These are phyloP conservation scores for Microcebus griseorufus DNA, from an alignment of 2,113 vertebrate genomes.

Conservation along the genomic window DNA sequence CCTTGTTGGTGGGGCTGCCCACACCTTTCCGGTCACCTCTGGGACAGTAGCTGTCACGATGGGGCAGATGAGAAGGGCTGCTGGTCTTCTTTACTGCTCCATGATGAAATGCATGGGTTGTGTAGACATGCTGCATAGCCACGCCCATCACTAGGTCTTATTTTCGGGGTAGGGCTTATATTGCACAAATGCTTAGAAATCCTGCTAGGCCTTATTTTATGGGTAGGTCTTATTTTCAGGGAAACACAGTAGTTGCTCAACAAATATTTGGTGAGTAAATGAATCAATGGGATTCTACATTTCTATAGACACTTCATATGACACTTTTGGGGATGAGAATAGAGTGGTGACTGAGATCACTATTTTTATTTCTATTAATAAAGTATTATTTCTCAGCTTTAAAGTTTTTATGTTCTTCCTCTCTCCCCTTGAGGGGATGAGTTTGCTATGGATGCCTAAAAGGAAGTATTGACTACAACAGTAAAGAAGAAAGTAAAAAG, in stretches of 20 bases:
- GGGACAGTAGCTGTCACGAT: too few relatives aligned
- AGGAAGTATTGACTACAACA: neutral
- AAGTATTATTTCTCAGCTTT: neutral
- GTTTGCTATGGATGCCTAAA: neutral
- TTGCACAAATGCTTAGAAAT: too few relatives aligned
- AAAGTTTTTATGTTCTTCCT: neutral
- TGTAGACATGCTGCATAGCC: too few relatives aligned
- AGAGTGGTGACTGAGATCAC: neutral
- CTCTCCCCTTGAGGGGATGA: neutral
- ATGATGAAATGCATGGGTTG: too few relatives aligned
- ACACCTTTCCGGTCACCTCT: too few relatives aligned
- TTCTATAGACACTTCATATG: neutral
- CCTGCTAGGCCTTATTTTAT: too few relatives aligned
- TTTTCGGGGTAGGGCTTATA: too few relatives aligned
- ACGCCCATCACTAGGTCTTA: too few relatives aligned
- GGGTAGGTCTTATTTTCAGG: too few relatives aligned
- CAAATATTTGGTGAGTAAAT: slow-evolving; percentile 48
- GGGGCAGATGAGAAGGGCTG: too few relatives aligned
- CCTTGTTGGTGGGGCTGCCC: too few relatives aligned
- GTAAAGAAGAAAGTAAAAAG: neutral
- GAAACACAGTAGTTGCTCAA: neutral
- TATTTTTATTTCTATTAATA: neutral
- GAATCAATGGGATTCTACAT: neutral
- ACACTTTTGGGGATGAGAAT: neutral
- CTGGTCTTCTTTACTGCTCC: too few relatives aligned